These are phyloP conservation scores for Chironomus riparius DNA, from an alignment of 2,888 invertebrate species.

Conservation along the genomic window DNA sequence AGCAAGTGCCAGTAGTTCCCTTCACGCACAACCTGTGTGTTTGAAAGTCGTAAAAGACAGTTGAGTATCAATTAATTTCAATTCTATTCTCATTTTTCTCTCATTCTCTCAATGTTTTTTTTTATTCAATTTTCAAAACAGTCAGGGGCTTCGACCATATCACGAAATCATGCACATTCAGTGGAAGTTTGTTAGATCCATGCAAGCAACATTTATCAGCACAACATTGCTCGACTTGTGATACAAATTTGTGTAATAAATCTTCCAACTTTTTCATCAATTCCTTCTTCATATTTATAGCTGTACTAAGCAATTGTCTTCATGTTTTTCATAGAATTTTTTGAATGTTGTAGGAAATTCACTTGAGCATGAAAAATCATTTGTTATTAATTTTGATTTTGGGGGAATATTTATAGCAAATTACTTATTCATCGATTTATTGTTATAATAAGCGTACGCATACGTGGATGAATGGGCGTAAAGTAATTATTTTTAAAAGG, in stretches of 20 bases:
- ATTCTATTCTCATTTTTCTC: neutral
- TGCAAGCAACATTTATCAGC: neutral
- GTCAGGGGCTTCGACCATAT: slow-evolving; percentile 10
- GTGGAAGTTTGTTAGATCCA: neutral
- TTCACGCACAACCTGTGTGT: neutral
- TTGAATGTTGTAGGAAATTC: too few relatives aligned
- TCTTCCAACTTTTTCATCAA: neutral
- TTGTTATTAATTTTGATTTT: too few relatives aligned
- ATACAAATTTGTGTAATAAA: slow-evolving; percentile 1
- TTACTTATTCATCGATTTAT: too few relatives aligned
- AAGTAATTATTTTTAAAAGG: too few relatives aligned
- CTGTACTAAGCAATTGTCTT: neutral
- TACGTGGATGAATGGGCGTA: too few relatives aligned
- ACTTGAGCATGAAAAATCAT: too few relatives aligned
- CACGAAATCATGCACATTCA: neutral
- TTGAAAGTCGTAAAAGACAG: slow-evolving; percentile 9
- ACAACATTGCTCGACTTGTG: slow-evolving; percentile 11
- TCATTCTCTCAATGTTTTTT: neutral
- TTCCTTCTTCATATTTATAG: neutral
- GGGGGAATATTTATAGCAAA: too few relatives aligned
- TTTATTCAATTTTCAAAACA: neutral
- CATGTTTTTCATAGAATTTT: neutral
- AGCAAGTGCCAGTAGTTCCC: neutral
- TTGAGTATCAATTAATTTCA: neutral
- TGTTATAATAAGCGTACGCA: too few relatives aligned